These are phyloP conservation scores for Ptilodon capucinus DNA, from an alignment of 2,888 invertebrate species.

Conservation along the genomic window DNA sequence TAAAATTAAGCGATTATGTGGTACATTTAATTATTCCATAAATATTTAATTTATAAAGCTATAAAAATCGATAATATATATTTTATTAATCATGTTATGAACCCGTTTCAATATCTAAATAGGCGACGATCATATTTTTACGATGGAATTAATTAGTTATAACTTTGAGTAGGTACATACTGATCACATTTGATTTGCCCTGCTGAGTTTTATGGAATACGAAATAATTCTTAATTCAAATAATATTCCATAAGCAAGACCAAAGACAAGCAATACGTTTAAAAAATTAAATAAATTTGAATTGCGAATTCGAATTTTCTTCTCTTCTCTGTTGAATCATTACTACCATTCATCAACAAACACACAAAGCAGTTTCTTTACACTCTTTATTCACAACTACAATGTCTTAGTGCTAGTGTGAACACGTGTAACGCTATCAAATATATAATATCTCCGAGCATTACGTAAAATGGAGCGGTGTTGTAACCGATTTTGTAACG, in stretches of 20 bases:
- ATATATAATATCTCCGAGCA: slow-evolving; percentile 31
- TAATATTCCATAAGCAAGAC: no score
- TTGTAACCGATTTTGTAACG: slow-evolving; percentile 40
- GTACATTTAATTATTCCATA: slow-evolving; percentile 10
- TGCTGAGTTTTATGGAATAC: no score
- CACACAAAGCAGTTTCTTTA: slow-evolving; percentile 29
- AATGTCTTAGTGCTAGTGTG: slow-evolving; percentile 39
- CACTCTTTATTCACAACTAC: slow-evolving; percentile 45
- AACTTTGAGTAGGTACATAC: slow-evolving; percentile 6
- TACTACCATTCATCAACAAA: slow-evolving; percentile 20
- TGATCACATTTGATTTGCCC: neutral
- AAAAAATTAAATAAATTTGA: slow-evolving; percentile 4
- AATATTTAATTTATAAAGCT: slow-evolving; percentile 20
- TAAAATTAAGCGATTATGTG: slow-evolving; percentile 4
- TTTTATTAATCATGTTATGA: slow-evolving; percentile 26
- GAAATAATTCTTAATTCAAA: no score
- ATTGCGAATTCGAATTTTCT: slow-evolving; percentile 14
- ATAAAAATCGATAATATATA: slow-evolving; percentile 28
- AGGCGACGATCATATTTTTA: slow-evolving; percentile 16
- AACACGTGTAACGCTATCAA: slow-evolving; percentile 40
- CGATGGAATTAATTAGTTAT: slow-evolving; percentile 18
- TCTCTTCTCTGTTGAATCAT: slow-evolving; percentile 9
- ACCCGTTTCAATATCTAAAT: slow-evolving; percentile 13
- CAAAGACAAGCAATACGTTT: neutral
- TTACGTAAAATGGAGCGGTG: slow-evolving; percentile 42